phyloP scores from a whole-genome alignment of 2,113 vertebrate genomes.

The Murina feae region DNA sequence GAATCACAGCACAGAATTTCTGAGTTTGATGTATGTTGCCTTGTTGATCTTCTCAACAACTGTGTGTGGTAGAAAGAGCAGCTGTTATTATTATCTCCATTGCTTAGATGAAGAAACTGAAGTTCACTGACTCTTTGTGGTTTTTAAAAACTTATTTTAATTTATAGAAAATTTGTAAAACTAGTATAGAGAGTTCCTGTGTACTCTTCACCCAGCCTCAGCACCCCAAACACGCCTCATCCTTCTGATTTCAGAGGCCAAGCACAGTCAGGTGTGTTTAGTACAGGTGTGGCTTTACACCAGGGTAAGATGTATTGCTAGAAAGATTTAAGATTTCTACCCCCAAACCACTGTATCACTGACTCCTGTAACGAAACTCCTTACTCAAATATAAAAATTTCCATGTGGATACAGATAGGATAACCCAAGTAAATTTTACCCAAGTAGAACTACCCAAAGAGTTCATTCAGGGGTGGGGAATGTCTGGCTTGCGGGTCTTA shows the following conservation, averaged over 20 bases:
- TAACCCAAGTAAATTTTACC: background rate
- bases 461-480: background rate
- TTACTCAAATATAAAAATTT: background rate
- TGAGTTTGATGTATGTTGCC: background rate
- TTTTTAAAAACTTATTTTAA: background rate
- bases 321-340: background rate
- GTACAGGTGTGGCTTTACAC: background rate
- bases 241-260: background rate
- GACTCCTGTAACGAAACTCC: background rate
- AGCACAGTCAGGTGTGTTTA: background rate
- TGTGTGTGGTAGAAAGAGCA: background rate
- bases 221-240: background rate
- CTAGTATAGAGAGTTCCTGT: background rate
- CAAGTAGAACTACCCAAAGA: background rate
- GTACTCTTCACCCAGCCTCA: background rate
- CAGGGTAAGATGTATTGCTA: background rate
- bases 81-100: background rate
- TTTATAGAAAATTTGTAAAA: constrained; percentile 8
- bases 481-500: too few species aligned
- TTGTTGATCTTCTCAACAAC: background rate
- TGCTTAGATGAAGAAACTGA: background rate
- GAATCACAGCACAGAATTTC: background rate
- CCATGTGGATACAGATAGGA: background rate
- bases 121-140: background rate
- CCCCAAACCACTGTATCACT: background rate